phyloP scores from a whole-genome alignment of 2,113 vertebrate genomes.

The Rhinolophus ferrumequinum region DNA sequence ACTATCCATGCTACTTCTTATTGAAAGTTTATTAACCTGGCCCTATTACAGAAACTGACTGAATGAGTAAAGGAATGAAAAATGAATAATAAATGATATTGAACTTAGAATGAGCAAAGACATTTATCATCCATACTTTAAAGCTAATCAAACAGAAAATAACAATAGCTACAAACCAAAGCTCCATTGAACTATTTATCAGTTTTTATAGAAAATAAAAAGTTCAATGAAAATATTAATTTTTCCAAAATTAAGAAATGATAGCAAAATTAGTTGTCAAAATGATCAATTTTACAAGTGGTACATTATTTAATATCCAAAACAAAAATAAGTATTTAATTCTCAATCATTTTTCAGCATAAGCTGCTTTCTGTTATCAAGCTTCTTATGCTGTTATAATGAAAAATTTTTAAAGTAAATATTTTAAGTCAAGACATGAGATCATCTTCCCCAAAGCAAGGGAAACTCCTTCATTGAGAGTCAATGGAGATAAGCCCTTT shows the following conservation, averaged over 20 bases:
- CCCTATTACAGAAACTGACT: not conserved
- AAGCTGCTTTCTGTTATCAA: not conserved
- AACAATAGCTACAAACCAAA: not conserved
- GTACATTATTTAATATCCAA: not conserved
- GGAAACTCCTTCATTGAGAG: conserved; percentile 61
- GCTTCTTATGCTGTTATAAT: not conserved
- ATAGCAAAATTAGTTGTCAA: not conserved
- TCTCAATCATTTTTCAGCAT: not conserved
- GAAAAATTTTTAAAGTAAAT: not conserved
- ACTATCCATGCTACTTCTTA: not conserved
- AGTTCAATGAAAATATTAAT: not conserved
- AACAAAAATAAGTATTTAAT: not conserved
- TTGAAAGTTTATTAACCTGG: not conserved
- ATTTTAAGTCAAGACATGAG: conserved; percentile 7
- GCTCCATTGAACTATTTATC: not conserved
- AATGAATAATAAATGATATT: not conserved
- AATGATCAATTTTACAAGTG: not conserved
- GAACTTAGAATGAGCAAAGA: not conserved
- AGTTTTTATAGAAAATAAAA: conserved; percentile 39
- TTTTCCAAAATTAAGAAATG: not conserved
- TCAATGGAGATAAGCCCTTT: not conserved
- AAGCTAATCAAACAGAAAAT: conserved; percentile 10
- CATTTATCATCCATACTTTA: not conserved
- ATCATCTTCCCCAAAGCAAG: conserved; percentile 33
- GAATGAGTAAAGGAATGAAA: not conserved